Conservation (phyloP, 2,797 vertebrate species). For the Cyclura pinguis region DNA sequence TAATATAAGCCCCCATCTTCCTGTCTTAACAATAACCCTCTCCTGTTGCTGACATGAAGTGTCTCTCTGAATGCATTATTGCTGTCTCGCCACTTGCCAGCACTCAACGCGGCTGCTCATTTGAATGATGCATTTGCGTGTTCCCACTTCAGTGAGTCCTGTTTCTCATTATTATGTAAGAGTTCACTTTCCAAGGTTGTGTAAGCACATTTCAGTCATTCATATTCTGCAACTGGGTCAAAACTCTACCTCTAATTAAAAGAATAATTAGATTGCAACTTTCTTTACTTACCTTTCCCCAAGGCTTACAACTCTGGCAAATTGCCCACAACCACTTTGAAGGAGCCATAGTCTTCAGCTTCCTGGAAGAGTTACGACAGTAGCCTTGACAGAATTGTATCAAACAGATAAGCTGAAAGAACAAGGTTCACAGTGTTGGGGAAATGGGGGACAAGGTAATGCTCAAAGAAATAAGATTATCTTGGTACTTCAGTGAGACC, state of each 20-base stretch:
- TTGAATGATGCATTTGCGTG: slow-evolving; percentile 44
- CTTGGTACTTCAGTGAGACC: neutral
- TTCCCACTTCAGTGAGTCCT: slow-evolving; percentile 35
- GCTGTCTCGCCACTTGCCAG: slow-evolving; percentile 43
- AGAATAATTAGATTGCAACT: slow-evolving; percentile 30
- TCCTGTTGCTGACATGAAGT: slow-evolving; percentile 23
- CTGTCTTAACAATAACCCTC: slow-evolving; percentile 25
- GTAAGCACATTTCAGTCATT: slow-evolving; percentile 56
- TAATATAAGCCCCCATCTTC: slow-evolving; percentile 22
- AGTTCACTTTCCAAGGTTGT: slow-evolving; percentile 41
- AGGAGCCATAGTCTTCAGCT: slow-evolving; percentile 29
- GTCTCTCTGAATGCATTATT: slow-evolving; percentile 34
- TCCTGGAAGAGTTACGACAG: neutral
- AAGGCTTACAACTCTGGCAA: slow-evolving; percentile 42
- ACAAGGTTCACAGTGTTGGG: neutral
- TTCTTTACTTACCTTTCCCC: slow-evolving; percentile 37
- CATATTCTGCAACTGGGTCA: slow-evolving; percentile 51
- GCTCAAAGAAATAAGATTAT: neutral
- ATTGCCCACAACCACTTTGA: slow-evolving; percentile 33
- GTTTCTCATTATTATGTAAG: slow-evolving; percentile 44
- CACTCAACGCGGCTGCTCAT: slow-evolving; percentile 39
- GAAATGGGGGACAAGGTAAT: neutral
- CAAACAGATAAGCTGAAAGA: neutral
- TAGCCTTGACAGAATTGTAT: neutral
- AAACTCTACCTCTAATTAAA: slow-evolving; percentile 58